A percentile compares a stretch with the other conserved stretches of the same genome.
Evolutionary conservation across 2,797 vertebrate species (phyloP).

Genomic region (Dendrocincla tyrannina): DNA sequence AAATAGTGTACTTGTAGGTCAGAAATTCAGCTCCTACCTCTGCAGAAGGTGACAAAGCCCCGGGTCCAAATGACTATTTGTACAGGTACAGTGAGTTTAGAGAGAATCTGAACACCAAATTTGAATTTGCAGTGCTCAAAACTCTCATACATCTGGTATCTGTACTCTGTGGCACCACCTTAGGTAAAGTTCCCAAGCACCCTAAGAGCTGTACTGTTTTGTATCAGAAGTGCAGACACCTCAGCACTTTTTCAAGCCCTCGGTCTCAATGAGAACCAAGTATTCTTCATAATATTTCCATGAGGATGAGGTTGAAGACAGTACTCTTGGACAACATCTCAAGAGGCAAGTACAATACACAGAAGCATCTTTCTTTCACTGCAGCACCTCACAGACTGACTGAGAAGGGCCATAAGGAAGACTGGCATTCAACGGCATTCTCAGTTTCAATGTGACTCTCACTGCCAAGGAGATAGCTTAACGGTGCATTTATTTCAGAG

Average conservation of each 20-base stretch:
- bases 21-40: neutral
- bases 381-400: neutral
- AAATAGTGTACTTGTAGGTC: neutral
- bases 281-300: neutral
- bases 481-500: neutral
- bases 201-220: neutral
- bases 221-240: neutral
- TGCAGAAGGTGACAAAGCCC: neutral
- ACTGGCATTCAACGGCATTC: rapidly evolving
- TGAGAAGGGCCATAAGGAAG: neutral
- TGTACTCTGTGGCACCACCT: neutral
- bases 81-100: neutral
- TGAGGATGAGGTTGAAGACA: neutral
- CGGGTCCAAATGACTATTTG: neutral
- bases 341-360: neutral
- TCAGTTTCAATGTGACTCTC: neutral
- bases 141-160: neutral
- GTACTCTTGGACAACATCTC: neutral
- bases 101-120: neutral
- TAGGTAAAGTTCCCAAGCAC: neutral
- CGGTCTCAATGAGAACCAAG: rapidly evolving
- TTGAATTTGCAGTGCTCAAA: neutral
- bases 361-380: neutral
- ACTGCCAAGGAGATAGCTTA: neutral
- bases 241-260: neutral